Base-by-base conservation (phyloP, 2,113 vertebrate genomes). In the Rutilus rutilus region DNA sequence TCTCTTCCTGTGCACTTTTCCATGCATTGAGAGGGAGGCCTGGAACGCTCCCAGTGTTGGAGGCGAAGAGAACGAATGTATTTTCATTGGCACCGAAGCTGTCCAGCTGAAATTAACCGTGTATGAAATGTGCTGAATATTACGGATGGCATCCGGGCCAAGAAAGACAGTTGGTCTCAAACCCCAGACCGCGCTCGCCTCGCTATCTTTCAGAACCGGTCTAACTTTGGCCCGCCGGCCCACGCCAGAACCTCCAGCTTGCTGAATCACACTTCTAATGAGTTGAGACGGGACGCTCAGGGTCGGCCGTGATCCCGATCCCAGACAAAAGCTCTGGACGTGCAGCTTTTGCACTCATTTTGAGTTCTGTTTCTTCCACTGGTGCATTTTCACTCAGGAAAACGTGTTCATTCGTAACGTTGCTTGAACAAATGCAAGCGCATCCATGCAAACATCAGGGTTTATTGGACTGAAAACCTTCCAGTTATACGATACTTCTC, bases 81-180 rank as follows among this genome's bases (percentile, higher is more conserved):
- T 94, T 95, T 95, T 92, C 91, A 90, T 93, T 94, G 95, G 94
- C 93, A 89, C 90, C 15, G 88, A 88, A 89, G 67, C 87, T 90
- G 89, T 93, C 92, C 94, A 94, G 92, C 90, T 93, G 92, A 93
- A 94, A 94, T 95, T 92, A 95, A 92, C 91, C 87, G 82, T 93
- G 92, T 89, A 93, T 92, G 91, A 93, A 95, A 94, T 95, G 93
- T 93, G 93, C 93, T 94, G 93, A 95, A 94, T 93, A 92, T 94
- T 92, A 91, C 85, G 60, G 91, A 90, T 86, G 86, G 84, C 82
- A 86, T 86, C 82, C 36, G 0, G 83, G 92, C 93, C 93, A 95
- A 94, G 87, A 93, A 91, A 94, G 94, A 94, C 93, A 94, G 93
- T 94, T 93, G 93, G 93, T 94, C 90, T 89, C 83, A 89, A 93